Percentiles rank a stretch among this genome's conserved stretches.
These are phyloP conservation scores for Scaptomyza flava DNA, from an alignment of 2,888 invertebrate genomes.

Conservation along the genomic window DNA sequence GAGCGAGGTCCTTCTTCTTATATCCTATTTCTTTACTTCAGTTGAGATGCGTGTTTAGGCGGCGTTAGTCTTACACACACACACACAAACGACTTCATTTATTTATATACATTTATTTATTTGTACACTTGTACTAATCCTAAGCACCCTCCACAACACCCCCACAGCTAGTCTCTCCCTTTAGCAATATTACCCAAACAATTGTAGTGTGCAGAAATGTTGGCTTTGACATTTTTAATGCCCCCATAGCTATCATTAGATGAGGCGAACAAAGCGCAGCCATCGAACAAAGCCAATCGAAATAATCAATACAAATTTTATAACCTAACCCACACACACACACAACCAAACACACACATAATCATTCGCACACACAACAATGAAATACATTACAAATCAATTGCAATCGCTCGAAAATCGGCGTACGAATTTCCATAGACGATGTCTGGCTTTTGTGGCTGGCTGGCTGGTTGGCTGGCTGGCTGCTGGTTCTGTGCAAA, in stretches of 20 bases:
- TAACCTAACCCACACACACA: conserved; percentile 48
- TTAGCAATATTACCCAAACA: not conserved
- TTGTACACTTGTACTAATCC: conserved; percentile 39
- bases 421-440: conserved; percentile 78
- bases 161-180: not conserved
- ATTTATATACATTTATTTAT: conserved; percentile 35
- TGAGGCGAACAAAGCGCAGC: conserved; percentile 73
- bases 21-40: conserved; percentile 7
- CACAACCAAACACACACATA: not conserved
- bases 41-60: conserved; percentile 60
- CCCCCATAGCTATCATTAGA: conserved; percentile 78
- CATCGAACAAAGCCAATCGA: conserved; percentile 76
- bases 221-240: conserved; percentile 76
- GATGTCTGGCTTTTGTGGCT: conserved; percentile 69
- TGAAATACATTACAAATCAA: conserved; percentile 80
- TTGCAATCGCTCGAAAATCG: conserved; percentile 80
- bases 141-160: conserved; percentile 22
- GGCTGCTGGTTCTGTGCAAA: conserved; percentile 21
- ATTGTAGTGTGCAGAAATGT: conserved; percentile 37
- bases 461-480: conserved; percentile 2
- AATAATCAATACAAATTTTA: conserved; percentile 80
- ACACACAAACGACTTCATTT: not conserved
- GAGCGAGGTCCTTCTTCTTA: conserved; percentile 21
- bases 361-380: conserved; percentile 56
- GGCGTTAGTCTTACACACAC: conserved; percentile 42